Percentiles rank a stretch among this genome's conserved stretches.
These are phyloP conservation scores for Mellivora capensis DNA, from an alignment of 2,113 vertebrate species.

Conservation along the genomic window DNA sequence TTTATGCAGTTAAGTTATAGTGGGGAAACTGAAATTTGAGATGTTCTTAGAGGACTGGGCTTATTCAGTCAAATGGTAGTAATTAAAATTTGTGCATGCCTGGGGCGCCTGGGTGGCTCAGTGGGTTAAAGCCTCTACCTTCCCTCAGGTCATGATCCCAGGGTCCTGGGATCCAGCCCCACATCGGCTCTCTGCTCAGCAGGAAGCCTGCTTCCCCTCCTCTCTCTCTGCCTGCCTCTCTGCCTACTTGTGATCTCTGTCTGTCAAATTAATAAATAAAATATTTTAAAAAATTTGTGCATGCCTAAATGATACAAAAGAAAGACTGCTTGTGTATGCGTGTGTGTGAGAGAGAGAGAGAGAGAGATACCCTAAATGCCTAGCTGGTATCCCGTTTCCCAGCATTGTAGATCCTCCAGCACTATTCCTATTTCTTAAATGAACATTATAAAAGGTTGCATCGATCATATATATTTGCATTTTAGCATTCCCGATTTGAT, in stretches of 20 bases:
- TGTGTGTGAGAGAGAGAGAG: not conserved
- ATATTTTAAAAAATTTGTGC: not conserved
- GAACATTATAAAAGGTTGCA: not conserved
- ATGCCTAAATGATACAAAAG: slow-evolving; percentile 3
- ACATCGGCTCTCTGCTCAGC: too few species aligned
- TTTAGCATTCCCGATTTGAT: not conserved
- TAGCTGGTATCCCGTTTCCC: not conserved
- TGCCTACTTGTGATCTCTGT: too few species aligned
- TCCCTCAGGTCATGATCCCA: too few species aligned
- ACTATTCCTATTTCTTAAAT: not conserved
- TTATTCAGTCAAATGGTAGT: slow-evolving; percentile 12
- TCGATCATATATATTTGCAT: not conserved
- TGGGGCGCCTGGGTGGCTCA: not conserved
- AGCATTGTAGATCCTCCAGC: not conserved
- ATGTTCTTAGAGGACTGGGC: not conserved
- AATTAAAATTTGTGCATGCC: not conserved
- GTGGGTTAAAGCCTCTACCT: too few species aligned
- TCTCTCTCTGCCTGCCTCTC: too few species aligned
- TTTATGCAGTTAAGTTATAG: not conserved
- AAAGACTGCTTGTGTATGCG: not conserved
- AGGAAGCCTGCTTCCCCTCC: too few species aligned
- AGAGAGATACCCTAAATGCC: not conserved
- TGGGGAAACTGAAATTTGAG: not conserved
- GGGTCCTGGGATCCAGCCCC: too few species aligned
- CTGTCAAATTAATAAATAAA: too few species aligned